Base-by-base conservation (phyloP, 2,797 vertebrate species). In the Acomys russatus region DNA sequence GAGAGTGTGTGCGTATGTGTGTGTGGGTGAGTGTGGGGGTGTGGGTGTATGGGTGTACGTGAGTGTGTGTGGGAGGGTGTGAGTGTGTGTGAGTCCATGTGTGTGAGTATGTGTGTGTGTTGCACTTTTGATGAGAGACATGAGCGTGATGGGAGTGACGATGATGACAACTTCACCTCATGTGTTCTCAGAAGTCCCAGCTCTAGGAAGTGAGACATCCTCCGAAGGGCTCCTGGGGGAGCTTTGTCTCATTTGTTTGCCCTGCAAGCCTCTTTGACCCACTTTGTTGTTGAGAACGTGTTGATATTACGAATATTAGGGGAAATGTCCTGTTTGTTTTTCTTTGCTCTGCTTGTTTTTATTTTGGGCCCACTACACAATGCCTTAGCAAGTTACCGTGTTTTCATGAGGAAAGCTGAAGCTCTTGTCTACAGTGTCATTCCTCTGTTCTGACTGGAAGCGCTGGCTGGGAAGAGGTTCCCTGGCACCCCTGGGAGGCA, bases 311-410 rank as follows among this genome's bases (percentile, higher is more conserved):
- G 64, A 89, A 85, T 51, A 20, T 30, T 3, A 49, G 61, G 54
- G 51, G 35, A 77, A 68, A 77, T 63, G 44, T 96, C 76, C 82
- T 79, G 56, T 35, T 83, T 70, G 49, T 51, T 96, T 94, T 90
- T 38, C 66, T 86, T 97, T 74, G n/a, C 76, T 51, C 93, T 73
- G 20, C 70, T 94, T 89, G 76, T 80, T 96, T 93, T 94, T 86
- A 63, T 76, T 56, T 61, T 88, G 61, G 44, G 38, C 22, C 54
- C 56, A 6, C 70, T 83, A 80, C 59, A 89, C 86, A 88, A 71
- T 91, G 54, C 94, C 51, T 78, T 88, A 92, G 89, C n/a, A 88
- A 54, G 5, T 68, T 83, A 73, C 7, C 61, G 25, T 61, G 76
- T 59, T 94, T 94, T 89, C 73, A 73, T 79, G 68, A 86, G 63